Conservation (phyloP, 1,140 invertebrate species). For the Meloidogyne hapla region DNA sequence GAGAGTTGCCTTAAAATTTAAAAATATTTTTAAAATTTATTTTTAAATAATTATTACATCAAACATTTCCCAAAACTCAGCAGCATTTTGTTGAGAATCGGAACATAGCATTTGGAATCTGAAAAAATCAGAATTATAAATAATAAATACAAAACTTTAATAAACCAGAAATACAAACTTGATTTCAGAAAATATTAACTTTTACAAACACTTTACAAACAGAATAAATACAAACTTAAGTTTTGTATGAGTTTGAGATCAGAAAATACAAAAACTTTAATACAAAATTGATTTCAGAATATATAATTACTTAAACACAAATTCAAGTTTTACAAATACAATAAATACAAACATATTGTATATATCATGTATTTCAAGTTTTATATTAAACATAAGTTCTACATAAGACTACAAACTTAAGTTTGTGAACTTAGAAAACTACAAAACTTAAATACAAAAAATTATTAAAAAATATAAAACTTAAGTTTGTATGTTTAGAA, state of each 20-base stretch:
- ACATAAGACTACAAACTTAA: too few relatives aligned
- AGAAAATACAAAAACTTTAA: not conserved
- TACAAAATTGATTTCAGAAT: not conserved
- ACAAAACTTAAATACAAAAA: too few relatives aligned
- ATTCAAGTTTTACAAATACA: too few relatives aligned
- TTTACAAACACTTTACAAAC: not conserved
- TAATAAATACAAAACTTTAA: too few relatives aligned
- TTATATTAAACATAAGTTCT: too few relatives aligned
- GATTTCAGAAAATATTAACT: conserved; percentile 19
- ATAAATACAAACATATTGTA: too few relatives aligned
- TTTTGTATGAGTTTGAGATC: not conserved
- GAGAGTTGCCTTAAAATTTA: conserved; percentile 66
- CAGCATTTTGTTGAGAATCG: conserved; percentile 75
- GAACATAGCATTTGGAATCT: conserved; percentile 83
- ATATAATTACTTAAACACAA: too few relatives aligned
- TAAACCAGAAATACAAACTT: not conserved
- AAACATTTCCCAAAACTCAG: conserved; percentile 81
- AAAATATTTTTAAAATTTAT: not conserved
- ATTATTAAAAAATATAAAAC: too few relatives aligned
- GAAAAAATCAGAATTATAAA: too few relatives aligned
- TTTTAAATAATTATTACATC: conserved; percentile 67
- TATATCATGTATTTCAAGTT: too few relatives aligned
- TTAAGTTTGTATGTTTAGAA: too few relatives aligned
- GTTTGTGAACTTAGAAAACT: too few relatives aligned
- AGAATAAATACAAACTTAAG: conserved; percentile 8